phyloP scores from a whole-genome alignment of 2,113 vertebrate species.

The Platycercus adscitus region DNA sequence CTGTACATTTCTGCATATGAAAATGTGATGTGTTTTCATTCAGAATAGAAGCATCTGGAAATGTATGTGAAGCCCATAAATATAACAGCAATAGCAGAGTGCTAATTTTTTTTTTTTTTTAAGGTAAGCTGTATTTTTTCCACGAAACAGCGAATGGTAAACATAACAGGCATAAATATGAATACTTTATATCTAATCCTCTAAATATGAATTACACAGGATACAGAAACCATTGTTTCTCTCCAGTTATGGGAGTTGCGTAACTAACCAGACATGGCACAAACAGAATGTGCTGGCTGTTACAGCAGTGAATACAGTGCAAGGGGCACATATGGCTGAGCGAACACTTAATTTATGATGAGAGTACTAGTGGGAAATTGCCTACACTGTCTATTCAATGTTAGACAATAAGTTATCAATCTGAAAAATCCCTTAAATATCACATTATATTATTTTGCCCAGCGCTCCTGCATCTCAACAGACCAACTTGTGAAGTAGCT shows the following conservation, averaged over 20 bases:
- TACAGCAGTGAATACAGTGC: background rate
- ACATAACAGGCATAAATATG: background rate
- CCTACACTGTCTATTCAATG: background rate
- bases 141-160: background rate
- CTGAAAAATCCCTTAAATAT: background rate
- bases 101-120: background rate
- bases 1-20: background rate
- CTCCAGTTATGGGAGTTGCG: background rate
- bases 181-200: background rate
- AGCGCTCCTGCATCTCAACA: background rate
- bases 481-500: background rate
- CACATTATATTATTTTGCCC: background rate
- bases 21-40: background rate
- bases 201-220: background rate
- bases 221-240: background rate
- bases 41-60: background rate
- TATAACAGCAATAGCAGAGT: background rate
- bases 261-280: background rate
- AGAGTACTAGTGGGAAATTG: background rate
- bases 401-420: background rate
- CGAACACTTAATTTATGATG: background rate
- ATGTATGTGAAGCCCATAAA: background rate
- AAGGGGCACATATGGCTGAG: background rate
- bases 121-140: background rate
- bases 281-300: background rate